Base-by-base conservation (phyloP, 2,113 vertebrate genomes). In the Syrrhaptes paradoxus region DNA sequence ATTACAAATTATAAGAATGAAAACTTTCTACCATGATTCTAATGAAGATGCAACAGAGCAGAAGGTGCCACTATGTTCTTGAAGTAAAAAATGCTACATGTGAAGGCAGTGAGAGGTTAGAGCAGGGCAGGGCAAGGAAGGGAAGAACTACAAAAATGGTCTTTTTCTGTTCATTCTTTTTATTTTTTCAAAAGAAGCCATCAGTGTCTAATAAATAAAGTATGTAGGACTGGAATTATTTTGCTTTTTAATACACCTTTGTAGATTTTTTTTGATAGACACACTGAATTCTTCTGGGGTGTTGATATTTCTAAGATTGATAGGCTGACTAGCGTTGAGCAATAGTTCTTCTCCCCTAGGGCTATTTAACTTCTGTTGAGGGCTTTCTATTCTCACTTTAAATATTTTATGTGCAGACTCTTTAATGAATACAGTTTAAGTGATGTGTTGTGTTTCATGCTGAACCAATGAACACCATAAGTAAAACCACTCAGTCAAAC, bases 381-480 rank as follows among this genome's bases (percentile, higher is more conserved):
- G 57, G 48, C 19, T 81, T 87, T 91, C 54, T 94, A 12, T 29
- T 83, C 75, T 85, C 26, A 76, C 17, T 66, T 83, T 91, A 92
- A 96, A 95, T 96, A 95, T 91, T 96, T 95, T 78, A 90, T 89
- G 76, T 72, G 32, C 15, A 84, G 38, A 71, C 17, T 61, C 70
- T 74, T 91, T 92, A 97, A 75, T 89, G 61, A 89, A 87, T 75
- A 45, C 22, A 85, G 31, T 82, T 87, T 91, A 77, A 90, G 28
- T 84, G 51, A 92, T 84, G 32, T 82, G 34, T 45, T 91, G 38
- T 77, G 38, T 92, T 95, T 87, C 61, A 57, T 57, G 45, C 34
- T 87, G 31, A 90, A 95, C 45, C 73, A 77, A 67, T 67, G 80
- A 80, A 77, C 38, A 49, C 25, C 2, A 2, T 71, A 63, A 92